These are phyloP conservation scores for Campoplex capitator DNA, from an alignment of 2,888 invertebrate genomes.

Conservation along the genomic window DNA sequence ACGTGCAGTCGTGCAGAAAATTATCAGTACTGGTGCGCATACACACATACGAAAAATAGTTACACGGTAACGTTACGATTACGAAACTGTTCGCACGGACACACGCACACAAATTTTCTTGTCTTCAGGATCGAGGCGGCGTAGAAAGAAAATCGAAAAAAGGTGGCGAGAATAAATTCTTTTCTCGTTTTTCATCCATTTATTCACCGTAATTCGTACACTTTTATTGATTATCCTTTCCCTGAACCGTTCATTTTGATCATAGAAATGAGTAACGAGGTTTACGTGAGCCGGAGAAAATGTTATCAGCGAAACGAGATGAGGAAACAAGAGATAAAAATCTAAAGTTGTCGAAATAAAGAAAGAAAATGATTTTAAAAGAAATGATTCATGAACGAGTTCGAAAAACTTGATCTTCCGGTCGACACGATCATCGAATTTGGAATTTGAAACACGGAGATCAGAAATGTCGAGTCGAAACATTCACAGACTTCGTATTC, in stretches of 20 bases:
- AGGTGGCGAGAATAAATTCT: conserved; percentile 40
- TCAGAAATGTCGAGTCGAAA: background rate
- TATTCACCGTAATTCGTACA: conserved; percentile 30
- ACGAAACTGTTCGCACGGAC: conserved; percentile 79
- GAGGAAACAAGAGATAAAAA: background rate
- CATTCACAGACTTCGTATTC: background rate
- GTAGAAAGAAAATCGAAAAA: conserved; percentile 1
- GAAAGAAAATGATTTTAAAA: too few relatives aligned
- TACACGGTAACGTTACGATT: conserved; percentile 77
- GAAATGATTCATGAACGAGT: too few relatives aligned
- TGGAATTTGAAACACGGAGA: background rate
- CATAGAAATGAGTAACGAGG: conserved; percentile 60
- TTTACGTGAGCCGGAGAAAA: conserved; percentile 12
- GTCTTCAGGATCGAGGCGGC: conserved; percentile 79
- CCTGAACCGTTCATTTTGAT: conserved; percentile 69
- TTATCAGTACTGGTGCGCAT: conserved; percentile 74
- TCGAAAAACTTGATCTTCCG: background rate
- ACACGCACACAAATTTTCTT: background rate
- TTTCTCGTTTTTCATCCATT: conserved; percentile 42
- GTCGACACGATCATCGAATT: background rate
- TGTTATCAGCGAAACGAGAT: background rate
- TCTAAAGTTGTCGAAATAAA: too few relatives aligned
- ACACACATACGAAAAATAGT: conserved; percentile 19
- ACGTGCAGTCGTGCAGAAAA: conserved; percentile 85
- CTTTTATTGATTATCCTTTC: conserved; percentile 42